Evolutionary conservation across 2,888 invertebrate species (phyloP), one percentile per base, ranked within the genome.

Genomic region (Dione vanillae): DNA sequence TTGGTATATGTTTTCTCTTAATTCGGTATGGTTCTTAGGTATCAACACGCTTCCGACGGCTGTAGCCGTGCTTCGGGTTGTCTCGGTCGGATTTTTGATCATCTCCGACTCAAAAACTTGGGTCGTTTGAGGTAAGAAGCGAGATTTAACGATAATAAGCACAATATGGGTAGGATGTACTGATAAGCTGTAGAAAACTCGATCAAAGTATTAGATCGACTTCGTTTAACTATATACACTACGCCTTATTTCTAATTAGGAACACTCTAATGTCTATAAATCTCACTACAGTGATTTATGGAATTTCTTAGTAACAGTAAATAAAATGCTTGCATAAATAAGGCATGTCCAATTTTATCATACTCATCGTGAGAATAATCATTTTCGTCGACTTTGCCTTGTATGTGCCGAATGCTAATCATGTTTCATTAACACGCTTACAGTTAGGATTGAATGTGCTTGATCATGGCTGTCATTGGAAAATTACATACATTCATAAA

Each of bases 101-200:
- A 87, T 76, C 91, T 91, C 79, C 91, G 90, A 78, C 85, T 91
- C 91, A 91, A 91, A 92, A 91, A 90, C 89, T 83, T 91, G 90
- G 89, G 85, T 90, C 90, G 87, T 82, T 85, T 87, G 86, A 92
- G 92, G 92, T 92, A 92, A 92, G 91, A 86, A 71, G 84, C 80
- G 84, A 81, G 80, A 81, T 78, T 75, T 76, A 71, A 77, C 77
- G 72, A 76, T 76, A 72, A 67, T 67, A 65, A 72, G 70, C 74
- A 74, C 74, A 67, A 71, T 40, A 61, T 69, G 67, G 45, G 56
- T 74, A 74, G 67, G 69, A 58, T 69, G 62, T 65, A 61, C 40
- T 51, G 49, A 58, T 67, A 71, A 71, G 69, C 61, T 72, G 66
- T 72, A 66, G 72, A 72, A 68, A 66, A 64, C 70, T 70, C 72